These are phyloP conservation scores for Rambutsinella grinnellia DNA, from an alignment of 2,888 invertebrate species.

Conservation along the genomic window DNA sequence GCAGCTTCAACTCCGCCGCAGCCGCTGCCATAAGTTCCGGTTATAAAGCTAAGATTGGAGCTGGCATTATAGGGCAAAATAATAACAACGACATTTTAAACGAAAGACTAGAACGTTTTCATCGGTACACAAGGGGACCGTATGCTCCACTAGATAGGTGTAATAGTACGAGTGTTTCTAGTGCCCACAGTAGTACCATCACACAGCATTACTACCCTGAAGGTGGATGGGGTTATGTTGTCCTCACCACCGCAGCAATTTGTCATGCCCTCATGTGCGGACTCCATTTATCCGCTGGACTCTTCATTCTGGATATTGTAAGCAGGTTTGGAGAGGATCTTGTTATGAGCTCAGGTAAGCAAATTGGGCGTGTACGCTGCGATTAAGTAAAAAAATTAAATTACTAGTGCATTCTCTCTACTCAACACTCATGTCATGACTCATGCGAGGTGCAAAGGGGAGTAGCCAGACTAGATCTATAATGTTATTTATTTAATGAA, in stretches of 20 bases:
- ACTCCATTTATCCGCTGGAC: constrained; percentile 58
- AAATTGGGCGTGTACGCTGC: too few species aligned
- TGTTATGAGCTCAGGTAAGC: constrained; percentile 51
- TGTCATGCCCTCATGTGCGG: constrained; percentile 63
- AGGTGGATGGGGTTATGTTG: constrained; percentile 63
- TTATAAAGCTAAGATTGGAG: constrained; percentile 6
- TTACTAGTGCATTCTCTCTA: too few species aligned
- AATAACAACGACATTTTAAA: constrained; percentile 45
- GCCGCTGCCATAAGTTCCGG: constrained; percentile 27
- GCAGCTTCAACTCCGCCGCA: constrained; percentile 53
- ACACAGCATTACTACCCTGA: constrained; percentile 65
- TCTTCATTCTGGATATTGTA: constrained; percentile 45
- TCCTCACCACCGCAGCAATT: constrained; percentile 58
- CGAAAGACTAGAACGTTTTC: constrained; percentile 43
- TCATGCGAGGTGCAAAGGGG: not conserved
- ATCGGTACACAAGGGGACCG: constrained; percentile 54
- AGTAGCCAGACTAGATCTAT: not conserved
- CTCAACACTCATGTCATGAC: not conserved
- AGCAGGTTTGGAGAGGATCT: constrained; percentile 52
- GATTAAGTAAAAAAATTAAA: not conserved
- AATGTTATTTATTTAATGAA: not conserved
- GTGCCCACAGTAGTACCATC: constrained; percentile 56
- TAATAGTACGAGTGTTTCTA: constrained; percentile 59
- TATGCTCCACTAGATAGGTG: constrained; percentile 58
- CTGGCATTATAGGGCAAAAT: not conserved